A percentile compares a stretch with the other conserved stretches of the same genome.
Evolutionary conservation across 2,113 vertebrate genomes (phyloP).

Genomic region (Nematolebias whitei): DNA sequence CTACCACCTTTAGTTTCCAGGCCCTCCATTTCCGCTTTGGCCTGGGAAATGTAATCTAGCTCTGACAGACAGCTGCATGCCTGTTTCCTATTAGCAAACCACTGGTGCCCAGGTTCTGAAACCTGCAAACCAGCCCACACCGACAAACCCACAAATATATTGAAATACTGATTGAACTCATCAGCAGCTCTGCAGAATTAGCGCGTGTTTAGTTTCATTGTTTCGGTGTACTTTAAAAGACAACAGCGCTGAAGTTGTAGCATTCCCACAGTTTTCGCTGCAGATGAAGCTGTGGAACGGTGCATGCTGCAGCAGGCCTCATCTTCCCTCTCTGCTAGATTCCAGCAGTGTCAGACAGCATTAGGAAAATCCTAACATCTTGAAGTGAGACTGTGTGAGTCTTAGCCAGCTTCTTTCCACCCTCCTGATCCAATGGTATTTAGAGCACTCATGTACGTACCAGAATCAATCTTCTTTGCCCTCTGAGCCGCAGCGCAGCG

Average conservation of each 20-base stretch:
- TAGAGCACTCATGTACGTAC: constrained; percentile 63
- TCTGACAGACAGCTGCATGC: constrained; percentile 65
- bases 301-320: constrained; percentile 38
- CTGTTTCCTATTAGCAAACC: constrained; percentile 72
- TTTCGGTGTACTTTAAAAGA: constrained; percentile 10
- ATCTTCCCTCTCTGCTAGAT: constrained; percentile 54
- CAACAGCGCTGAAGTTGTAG: constrained; percentile 14
- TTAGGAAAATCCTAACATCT: constrained; percentile 70
- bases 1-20: constrained; percentile 66
- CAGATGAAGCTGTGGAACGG: constrained; percentile 26
- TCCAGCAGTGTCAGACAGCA: constrained; percentile 56
- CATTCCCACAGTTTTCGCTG: constrained; percentile 21
- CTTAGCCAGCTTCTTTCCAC: constrained; percentile 24
- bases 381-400: constrained; percentile 43
- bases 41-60: constrained; percentile 73
- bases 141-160: constrained; percentile 31
- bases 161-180: constrained; percentile 29
- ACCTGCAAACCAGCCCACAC: constrained; percentile 61
- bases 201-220: constrained; percentile 5
- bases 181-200: constrained; percentile 15
- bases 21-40: constrained; percentile 68
- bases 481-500: constrained; percentile 56
- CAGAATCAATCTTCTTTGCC: constrained; percentile 68
- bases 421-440: constrained; percentile 48
- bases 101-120: constrained; percentile 32